phyloP scores from a whole-genome alignment of 2,113 vertebrate genomes.

The Chloropsis cyanopogon region DNA sequence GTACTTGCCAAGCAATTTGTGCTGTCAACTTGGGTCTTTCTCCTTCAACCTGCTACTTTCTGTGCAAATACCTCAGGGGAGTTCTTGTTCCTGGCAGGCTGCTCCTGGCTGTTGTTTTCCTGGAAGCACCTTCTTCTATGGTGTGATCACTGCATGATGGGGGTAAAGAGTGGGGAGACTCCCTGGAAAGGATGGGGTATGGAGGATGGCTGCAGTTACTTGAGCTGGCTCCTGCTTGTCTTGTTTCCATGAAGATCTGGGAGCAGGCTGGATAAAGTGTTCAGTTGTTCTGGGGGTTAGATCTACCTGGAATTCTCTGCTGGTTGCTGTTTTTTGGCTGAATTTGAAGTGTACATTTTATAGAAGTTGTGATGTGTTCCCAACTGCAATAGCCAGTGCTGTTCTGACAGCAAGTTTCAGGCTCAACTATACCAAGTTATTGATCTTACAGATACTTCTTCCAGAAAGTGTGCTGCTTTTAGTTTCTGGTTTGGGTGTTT shows the following conservation, averaged over 20 bases:
- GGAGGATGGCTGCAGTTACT: neutral
- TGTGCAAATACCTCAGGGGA: rapidly evolving
- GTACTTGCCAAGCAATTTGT: neutral
- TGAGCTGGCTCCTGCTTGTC: neutral
- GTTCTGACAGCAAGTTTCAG: neutral
- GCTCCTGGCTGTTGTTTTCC: neutral
- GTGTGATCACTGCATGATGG: neutral
- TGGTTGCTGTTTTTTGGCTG: neutral
- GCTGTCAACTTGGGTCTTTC: neutral
- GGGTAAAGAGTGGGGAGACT: neutral
- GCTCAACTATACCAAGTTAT: neutral
- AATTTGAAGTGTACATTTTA: neutral
- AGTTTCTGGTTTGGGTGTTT: neutral
- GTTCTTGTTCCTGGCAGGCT: neutral
- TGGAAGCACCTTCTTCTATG: neutral
- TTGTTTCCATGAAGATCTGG: neutral
- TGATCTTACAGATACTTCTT: neutral
- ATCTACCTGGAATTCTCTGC: neutral
- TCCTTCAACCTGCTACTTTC: neutral
- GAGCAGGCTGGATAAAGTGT: neutral
- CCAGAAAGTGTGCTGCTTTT: neutral
- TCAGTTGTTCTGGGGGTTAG: neutral
- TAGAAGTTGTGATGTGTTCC: neutral
- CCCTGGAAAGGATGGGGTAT: neutral
- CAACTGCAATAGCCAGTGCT: neutral